These are phyloP conservation scores for Merops nubicus DNA, from an alignment of 2,113 vertebrate genomes.

Conservation along the genomic window DNA sequence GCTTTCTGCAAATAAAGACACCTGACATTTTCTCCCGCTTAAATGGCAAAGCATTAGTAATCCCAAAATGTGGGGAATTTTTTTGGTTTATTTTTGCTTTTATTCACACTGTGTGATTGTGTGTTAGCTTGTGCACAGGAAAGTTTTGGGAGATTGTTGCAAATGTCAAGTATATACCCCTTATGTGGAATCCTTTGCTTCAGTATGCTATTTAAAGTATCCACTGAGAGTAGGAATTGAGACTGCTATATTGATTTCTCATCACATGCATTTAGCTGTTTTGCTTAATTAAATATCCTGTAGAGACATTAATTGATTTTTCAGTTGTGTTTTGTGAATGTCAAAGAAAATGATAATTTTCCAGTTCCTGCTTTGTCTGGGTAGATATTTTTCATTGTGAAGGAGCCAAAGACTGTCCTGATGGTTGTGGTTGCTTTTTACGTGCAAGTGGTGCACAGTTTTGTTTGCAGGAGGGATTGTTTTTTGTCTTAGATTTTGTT, in stretches of 20 bases:
- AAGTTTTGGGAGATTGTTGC: background rate
- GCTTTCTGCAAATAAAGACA: background rate
- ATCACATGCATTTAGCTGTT: background rate
- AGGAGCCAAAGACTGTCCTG: background rate
- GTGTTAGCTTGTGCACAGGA: background rate
- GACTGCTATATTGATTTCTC: background rate
- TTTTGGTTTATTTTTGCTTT: background rate
- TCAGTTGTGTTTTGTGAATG: background rate
- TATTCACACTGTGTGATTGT: background rate
- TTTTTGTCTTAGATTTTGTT: background rate
- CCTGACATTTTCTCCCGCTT: background rate
- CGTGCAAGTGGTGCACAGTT: accelerated
- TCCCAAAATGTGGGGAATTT: background rate
- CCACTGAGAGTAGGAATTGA: background rate
- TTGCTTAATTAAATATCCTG: background rate
- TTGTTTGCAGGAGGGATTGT: background rate
- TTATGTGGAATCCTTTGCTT: background rate
- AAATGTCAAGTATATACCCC: background rate
- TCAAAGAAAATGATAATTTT: background rate
- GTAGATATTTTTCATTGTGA: accelerated
- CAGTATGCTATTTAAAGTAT: background rate
- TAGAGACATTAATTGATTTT: background rate
- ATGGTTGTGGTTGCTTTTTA: background rate
- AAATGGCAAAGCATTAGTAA: background rate
- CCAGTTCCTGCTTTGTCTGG: background rate